Conservation (phyloP, 2,797 vertebrate genomes). For the Chaetodon trifasciatus region DNA sequence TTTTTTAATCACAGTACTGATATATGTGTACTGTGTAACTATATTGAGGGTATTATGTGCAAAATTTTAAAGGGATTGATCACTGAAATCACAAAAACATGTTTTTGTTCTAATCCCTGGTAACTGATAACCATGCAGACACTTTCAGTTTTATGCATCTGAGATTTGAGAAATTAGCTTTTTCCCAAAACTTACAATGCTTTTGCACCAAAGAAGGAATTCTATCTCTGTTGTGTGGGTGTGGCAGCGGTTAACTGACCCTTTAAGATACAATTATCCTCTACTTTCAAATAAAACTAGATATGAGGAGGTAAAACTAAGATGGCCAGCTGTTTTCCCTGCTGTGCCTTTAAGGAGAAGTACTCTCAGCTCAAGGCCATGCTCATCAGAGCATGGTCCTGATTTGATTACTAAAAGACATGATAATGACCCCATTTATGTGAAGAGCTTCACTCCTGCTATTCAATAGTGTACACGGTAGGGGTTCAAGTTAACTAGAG, state of each 20-base stretch:
- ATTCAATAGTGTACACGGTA: conserved; percentile 44
- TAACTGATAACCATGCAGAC: not conserved
- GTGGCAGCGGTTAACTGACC: conserved; percentile 3
- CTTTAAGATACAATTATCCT: conserved; percentile 29
- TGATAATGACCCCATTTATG: conserved; percentile 74
- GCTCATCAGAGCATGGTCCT: conserved; percentile 65
- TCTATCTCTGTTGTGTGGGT: not conserved
- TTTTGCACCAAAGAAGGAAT: not conserved
- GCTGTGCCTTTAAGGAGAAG: conserved; percentile 50
- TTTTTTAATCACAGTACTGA: too few species aligned
- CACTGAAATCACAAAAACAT: not conserved
- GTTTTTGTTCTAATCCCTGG: not conserved
- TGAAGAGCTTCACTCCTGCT: conserved; percentile 53
- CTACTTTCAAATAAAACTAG: conserved; percentile 35
- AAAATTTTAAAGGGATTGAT: not conserved
- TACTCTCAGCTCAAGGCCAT: conserved; percentile 47
- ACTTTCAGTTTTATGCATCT: not conserved
- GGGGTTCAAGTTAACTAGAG: conserved; percentile 46
- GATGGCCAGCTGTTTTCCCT: conserved; percentile 51
- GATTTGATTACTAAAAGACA: conserved; percentile 81
- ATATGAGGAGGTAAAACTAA: conserved; percentile 39
- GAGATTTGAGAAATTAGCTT: not conserved
- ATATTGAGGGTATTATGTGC: too few species aligned
- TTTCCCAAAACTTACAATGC: not conserved
- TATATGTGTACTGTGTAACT: not conserved